Conservation (phyloP, 2,888 invertebrate species). For the Diachrysia chrysitis region DNA sequence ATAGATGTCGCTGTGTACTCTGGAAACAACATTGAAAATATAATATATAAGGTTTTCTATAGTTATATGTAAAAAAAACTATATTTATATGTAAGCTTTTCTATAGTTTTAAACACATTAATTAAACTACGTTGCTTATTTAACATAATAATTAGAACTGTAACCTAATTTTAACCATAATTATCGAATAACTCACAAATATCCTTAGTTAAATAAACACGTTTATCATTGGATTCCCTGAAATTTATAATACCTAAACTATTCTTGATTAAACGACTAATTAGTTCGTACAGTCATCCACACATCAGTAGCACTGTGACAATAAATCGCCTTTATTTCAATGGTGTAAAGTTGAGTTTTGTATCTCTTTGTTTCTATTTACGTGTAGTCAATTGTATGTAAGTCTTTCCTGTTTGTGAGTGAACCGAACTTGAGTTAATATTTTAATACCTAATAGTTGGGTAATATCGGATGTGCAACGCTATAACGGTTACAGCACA, state of each 20-base stretch:
- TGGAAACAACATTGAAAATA: background rate
- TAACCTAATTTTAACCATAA: background rate
- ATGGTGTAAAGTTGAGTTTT: background rate
- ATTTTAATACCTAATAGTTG: constrained; percentile 27
- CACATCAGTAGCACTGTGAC: background rate
- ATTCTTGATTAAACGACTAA: constrained; percentile 35
- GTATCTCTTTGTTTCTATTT: background rate
- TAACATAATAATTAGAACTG: background rate
- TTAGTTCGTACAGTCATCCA: constrained; percentile 15
- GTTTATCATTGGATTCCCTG: constrained; percentile 40
- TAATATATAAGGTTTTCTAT: too few species aligned
- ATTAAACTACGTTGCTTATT: too few species aligned
- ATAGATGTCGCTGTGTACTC: background rate
- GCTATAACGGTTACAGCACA: background rate
- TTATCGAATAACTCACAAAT: background rate
- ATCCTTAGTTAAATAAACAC: constrained; percentile 22
- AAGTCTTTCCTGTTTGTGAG: constrained; percentile 45
- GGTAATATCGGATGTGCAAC: background rate
- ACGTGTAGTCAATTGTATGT: background rate
- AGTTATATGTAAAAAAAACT: too few species aligned
- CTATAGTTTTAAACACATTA: too few species aligned
- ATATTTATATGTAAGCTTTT: too few species aligned
- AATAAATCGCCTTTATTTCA: background rate
- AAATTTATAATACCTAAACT: constrained; percentile 24
- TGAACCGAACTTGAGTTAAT: constrained; percentile 26